Evolutionary conservation across 2,113 vertebrate species (phyloP), one percentile per base, ranked within the genome.

Genomic region (Beaufortia kweichowensis): DNA sequence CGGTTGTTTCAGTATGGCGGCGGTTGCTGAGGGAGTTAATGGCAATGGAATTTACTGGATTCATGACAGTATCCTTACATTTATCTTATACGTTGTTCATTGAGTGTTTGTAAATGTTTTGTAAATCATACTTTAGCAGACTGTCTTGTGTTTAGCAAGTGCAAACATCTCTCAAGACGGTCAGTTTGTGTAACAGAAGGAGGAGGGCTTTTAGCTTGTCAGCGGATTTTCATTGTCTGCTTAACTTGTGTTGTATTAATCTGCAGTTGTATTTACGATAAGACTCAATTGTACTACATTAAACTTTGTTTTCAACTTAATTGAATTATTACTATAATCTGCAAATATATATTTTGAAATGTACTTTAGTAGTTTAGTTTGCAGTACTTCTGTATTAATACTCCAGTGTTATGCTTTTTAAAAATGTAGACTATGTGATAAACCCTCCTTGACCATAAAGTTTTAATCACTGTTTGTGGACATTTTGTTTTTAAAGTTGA

Each of bases 1-100:
- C 96, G 95, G 95, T 94, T 94, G 93, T 92, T 98, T 97, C 92
- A 97, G 94, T 92, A 98, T 97, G 96, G 94, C 95, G 94, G 93
- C 92, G 71, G 87, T 84, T 31, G 77, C 84, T 55, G 79, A 79
- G 57, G 85, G 75, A 57, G 85, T 78, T 57, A 57, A 62, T 19
- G 85, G 73, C 0, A 82, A 85, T 0, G 86, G 83, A 0, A 87
- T 85, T 79, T 89, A 86, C 82, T 95, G 94, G 94, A 93, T 87
- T 17, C 85, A 87, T 57, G 90, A 89, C 70, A 81, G 96, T 98
- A 95, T 91, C 90, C 85, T 92, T 89, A 46, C 28, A 56, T 79
- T 55, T 41, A 4, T 8, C 50, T 5, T 15, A 5, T 4, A 19
- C 14, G 46, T 33, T 33, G 10, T 35, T 35, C 3, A 2, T 4